A percentile compares a stretch with the other conserved stretches of the same genome.
phyloP scores from a whole-genome alignment of 1,140 invertebrate species.

The Listronotus bonariensis region DNA sequence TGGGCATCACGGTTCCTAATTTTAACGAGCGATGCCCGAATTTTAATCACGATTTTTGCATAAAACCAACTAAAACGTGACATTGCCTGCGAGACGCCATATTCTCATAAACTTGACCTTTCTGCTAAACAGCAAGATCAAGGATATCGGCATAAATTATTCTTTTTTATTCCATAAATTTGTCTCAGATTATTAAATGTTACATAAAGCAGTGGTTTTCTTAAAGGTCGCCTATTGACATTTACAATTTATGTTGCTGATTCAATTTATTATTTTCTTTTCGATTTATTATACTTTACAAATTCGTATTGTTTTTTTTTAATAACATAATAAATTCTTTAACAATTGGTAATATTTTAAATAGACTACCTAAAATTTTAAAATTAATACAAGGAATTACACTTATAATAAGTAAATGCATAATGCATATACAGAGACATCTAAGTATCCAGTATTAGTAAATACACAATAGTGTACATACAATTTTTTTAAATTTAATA shows the following conservation, averaged over 20 bases:
- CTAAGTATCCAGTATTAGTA: no score
- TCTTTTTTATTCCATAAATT: conserved; percentile 19
- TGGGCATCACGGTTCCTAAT: conserved; percentile 22
- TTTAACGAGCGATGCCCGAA: conserved; percentile 16
- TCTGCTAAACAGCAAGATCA: conserved; percentile 25
- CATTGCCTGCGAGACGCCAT: conserved; percentile 8
- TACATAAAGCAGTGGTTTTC: conserved; percentile 26
- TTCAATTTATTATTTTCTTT: neutral
- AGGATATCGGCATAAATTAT: conserved; percentile 28
- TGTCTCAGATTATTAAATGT: conserved; percentile 23
- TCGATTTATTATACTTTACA: no score
- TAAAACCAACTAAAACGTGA: conserved; percentile 18
- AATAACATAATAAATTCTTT: no score
- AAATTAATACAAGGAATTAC: no score
- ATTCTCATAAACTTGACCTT: conserved; percentile 30
- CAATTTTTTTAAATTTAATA: no score
- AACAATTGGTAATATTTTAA: no score
- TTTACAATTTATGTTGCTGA: conserved; percentile 17
- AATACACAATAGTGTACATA: no score
- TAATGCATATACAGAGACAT: no score
- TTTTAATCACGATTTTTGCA: conserved; percentile 25
- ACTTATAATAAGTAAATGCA: no score
- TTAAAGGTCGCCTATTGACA: conserved; percentile 28
- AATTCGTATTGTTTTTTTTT: no score
- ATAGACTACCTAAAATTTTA: no score